A percentile compares a stretch with the other conserved stretches of the same genome.
Conservation (phyloP, 2,797 vertebrate genomes). For the Pempheris klunzingeri region DNA sequence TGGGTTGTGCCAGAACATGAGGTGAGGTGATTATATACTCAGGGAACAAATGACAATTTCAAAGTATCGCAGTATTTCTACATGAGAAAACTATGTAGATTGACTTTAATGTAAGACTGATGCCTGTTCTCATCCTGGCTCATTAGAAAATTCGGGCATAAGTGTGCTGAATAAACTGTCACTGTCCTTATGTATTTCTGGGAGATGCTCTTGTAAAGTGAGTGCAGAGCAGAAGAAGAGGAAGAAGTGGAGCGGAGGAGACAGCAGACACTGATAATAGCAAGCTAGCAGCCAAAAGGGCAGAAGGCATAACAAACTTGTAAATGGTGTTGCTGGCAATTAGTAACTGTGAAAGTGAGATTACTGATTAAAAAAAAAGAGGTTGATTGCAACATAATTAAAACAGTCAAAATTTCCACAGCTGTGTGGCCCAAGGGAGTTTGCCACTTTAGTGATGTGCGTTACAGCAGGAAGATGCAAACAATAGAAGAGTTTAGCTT, state of each 20-base stretch:
- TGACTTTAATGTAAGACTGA: neutral
- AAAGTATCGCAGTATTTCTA: neutral
- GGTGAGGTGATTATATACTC: slow-evolving; percentile 15
- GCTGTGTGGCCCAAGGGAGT: neutral
- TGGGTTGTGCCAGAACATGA: slow-evolving; percentile 9
- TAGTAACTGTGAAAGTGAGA: slow-evolving; percentile 35
- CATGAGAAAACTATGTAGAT: neutral
- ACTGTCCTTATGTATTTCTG: slow-evolving; percentile 18
- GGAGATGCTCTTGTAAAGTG: slow-evolving; percentile 23
- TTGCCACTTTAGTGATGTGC: neutral
- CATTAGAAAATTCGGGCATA: slow-evolving; percentile 3
- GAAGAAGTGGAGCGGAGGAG: slow-evolving; percentile 19
- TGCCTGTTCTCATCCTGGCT: neutral
- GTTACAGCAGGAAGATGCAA: slow-evolving; percentile 1
- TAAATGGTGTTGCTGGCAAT: slow-evolving; percentile 32
- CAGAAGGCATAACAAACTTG: slow-evolving; percentile 43
- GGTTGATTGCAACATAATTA: slow-evolving; percentile 40
- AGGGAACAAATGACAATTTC: neutral
- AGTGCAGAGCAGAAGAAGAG: slow-evolving; percentile 22
- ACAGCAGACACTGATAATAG: slow-evolving; percentile 24
- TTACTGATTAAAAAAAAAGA: slow-evolving; percentile 45
- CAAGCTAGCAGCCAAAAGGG: slow-evolving; percentile 32
- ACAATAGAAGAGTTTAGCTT: neutral
- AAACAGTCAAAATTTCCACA: slow-evolving; percentile 34
- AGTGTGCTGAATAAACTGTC: slow-evolving; percentile 5